Base-by-base conservation (phyloP, 2,797 vertebrate genomes). In the Craterocephalus amniculus region DNA sequence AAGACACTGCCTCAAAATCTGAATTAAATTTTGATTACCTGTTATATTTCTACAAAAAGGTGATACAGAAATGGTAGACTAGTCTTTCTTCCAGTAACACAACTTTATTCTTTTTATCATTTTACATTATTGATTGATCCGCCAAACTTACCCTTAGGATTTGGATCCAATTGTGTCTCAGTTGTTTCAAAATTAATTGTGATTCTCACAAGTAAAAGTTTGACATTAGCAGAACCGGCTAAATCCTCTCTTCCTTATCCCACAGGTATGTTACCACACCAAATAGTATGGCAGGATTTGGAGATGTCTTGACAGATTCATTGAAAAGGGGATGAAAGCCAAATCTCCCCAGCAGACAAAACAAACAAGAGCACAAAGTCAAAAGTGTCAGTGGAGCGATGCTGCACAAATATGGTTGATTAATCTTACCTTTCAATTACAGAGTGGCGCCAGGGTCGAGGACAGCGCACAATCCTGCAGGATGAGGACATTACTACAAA, bases 401-500 rank as follows among this genome's bases (percentile, higher is more conserved):
- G 20, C 16, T 68, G 4, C 6, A 4, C 55, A 10, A 63, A 80
- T 55, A 22, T 57, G n/a, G 2, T 20, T 55, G 16, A 16, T 29
- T 56, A 29, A 1, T 12, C 27, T n/a, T 24, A 54, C 51, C 51
- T 34, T 31, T 76, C 2, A 7, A 20, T 61, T 70, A 14, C 94
- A 99, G 98, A 99, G 82, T 99, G 97, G 98, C 92, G 97, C 24
- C 97, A 98, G 85, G 95, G 95, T 1, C 95, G 96, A 0, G 97
- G 96, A 45, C 95, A 96, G 0, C 94, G 98, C 26, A 96, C 95
- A 91, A 97, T 99, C 79, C 94, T 99, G 14, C 96, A 97, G 86
- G 98, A 99, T 4, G 98, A 99, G 82, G 98, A 99, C 79, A 89
- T 96, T 89, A 97, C 97, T 74, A 99, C 97, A 18, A 99, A 99